Base-by-base conservation (phyloP, 2,888 invertebrate genomes). In the Sinhomidia bicolor region DNA sequence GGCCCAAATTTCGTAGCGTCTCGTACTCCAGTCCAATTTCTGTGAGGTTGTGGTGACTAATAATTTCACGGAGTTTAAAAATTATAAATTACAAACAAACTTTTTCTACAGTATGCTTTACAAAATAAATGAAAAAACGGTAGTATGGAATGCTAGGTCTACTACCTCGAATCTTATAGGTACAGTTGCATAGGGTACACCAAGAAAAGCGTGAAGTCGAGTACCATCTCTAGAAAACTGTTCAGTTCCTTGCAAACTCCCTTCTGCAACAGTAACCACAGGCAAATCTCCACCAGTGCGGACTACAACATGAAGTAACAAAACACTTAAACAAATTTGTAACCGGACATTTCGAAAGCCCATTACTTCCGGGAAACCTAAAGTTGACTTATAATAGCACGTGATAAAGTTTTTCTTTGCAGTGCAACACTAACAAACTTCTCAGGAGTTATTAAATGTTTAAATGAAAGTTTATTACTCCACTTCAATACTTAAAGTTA, bases 111-210 rank as follows among this genome's bases (percentile, higher is more conserved):
- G n/a, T n/a, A n/a, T n/a, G n/a, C 57, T 57, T 14, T n/a, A n/a
- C n/a, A n/a, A n/a, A n/a, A n/a, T n/a, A n/a, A n/a, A n/a, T n/a
- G n/a, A n/a, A n/a, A n/a, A n/a, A n/a, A n/a, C n/a, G n/a, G n/a
- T n/a, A n/a, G n/a, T n/a, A n/a, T n/a, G n/a, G n/a, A n/a, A n/a
- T n/a, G n/a, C n/a, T n/a, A n/a, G n/a, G n/a, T n/a, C n/a, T n/a
- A n/a, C n/a, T 85, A 89, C 91, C 88, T 91, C 90, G 78, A 91
- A 91, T 57, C 89, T 29, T 4, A n/a, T 36, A 6, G 80, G 84
- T 23, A 80, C 78, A 0, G 85, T 29, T 1, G 88, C 91, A 44
- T 89, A 91, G 0, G 91, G 90, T n/a, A 91, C 79, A 12, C 90
- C 90, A 10, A 80, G 62, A 60, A 83, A 91, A 1, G 84, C 88